Evolutionary conservation across 2,888 invertebrate genomes (phyloP), one percentile per base, ranked within the genome.

Genomic region (Pegoplata infirma): DNA sequence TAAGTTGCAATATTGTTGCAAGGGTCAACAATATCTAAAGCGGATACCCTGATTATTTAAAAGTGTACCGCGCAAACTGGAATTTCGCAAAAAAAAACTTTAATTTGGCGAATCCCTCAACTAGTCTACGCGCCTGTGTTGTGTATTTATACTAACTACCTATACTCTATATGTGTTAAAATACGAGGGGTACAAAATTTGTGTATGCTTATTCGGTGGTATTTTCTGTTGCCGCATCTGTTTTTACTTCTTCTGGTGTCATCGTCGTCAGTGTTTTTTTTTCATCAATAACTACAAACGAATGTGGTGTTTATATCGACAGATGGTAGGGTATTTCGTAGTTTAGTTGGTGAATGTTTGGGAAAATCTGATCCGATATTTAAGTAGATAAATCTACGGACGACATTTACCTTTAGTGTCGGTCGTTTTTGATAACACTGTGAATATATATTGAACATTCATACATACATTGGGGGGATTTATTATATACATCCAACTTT

Each of bases 181-280:
- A 49, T 61, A 28, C 53, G 53, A 71, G 47, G 69, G 66, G 46
- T 47, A 66, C 25, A 59, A 64, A 76, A 71, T 75, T 68, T 76
- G 71, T 66, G 76, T 76, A 76, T 66, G 67, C 40, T 55, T 73
- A 40, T 58, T 64, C 32, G 64, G 36, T 51, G 40, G 40, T 23
- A 32, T 69, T 58, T 25, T 59, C 44, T 59, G 44, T 51, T 69
- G 28, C 21, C 51, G 49, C 17, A 68, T 32, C 19, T 51, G 40
- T 51, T 51, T 25, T 36, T 44, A n/a, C 14, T 51, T 51, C 25
- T 51, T 47, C 25, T n/a, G n/a, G n/a, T 40, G 36, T 40, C 36
- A 4, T n/a, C n/a, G n/a, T n/a, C n/a, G n/a, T n/a, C n/a, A n/a
- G n/a, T n/a, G n/a, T 40, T n/a, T 40, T 40, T 40, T 12, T 8